Evolutionary conservation across 2,888 invertebrate genomes (phyloP).

Genomic region (Lymantria dispar): DNA sequence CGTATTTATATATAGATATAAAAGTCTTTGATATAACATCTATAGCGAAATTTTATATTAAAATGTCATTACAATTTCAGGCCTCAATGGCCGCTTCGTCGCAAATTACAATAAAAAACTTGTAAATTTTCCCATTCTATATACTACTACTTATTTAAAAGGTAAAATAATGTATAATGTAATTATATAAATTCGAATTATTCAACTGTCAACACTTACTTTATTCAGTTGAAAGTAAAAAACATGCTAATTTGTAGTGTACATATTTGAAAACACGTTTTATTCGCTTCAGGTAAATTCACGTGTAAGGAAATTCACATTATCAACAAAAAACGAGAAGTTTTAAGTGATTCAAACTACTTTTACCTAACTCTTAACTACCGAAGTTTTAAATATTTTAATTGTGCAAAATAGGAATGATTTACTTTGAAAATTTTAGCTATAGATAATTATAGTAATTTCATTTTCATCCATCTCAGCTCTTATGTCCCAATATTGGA

Average conservation of each 20-base stretch:
- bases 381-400: no score
- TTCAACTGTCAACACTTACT: background rate
- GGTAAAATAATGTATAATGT: background rate
- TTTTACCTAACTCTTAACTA: no score
- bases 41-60: background rate
- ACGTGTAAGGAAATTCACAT: background rate
- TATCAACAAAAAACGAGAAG: background rate
- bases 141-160: background rate
- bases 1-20: no score
- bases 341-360: no score
- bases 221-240: constrained; percentile 1
- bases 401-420: no score
- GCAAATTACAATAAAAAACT: background rate
- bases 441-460: no score
- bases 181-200: background rate
- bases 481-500: no score
- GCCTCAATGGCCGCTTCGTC: background rate
- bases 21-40: background rate
- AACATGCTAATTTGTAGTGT: background rate
- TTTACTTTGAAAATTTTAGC: no score
- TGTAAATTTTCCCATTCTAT: background rate
- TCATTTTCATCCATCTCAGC: no score
- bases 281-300: background rate
- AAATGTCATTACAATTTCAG: background rate
- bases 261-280: background rate